Conservation (phyloP, 2,113 vertebrate species). For the Passer montanus region DNA sequence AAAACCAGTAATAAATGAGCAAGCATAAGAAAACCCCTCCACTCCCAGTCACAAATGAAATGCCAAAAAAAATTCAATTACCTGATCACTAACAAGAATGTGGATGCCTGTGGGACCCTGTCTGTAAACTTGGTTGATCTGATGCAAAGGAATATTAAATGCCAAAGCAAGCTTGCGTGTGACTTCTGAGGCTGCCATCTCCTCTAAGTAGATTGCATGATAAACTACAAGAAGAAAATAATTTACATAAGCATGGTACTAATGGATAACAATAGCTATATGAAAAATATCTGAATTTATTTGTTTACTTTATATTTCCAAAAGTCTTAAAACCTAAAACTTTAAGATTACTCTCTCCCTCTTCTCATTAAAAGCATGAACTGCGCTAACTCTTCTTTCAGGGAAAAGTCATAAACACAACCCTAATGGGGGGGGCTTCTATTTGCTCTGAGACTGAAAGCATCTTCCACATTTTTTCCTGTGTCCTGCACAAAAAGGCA, state of each 20-base stretch:
- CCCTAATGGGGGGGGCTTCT: neutral
- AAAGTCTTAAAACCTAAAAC: neutral
- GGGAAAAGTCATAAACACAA: neutral
- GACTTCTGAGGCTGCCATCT: conserved; percentile 90
- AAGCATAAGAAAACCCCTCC: neutral
- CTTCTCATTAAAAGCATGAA: neutral
- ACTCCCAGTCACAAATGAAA: neutral
- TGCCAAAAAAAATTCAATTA: conserved; percentile 47
- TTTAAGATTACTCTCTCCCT: neutral
- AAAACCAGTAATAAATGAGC: neutral
- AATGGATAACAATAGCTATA: neutral
- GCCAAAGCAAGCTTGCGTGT: conserved; percentile 89
- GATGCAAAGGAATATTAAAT: conserved; percentile 88
- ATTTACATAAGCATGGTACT: neutral
- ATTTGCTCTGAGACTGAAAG: neutral
- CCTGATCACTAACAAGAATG: conserved; percentile 93
- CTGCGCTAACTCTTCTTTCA: neutral
- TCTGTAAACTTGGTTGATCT: conserved; percentile 92
- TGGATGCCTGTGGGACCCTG: conserved; percentile 94
- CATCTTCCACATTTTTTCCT: neutral
- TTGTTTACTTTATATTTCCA: neutral
- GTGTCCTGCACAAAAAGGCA: neutral
- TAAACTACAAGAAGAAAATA: conserved; percentile 77
- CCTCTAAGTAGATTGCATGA: conserved; percentile 94
- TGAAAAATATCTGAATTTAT: neutral